Percentiles rank a stretch among this genome's conserved stretches.
Evolutionary conservation across 2,113 vertebrate species (phyloP).

Genomic region (Plestiodon gilberti): DNA sequence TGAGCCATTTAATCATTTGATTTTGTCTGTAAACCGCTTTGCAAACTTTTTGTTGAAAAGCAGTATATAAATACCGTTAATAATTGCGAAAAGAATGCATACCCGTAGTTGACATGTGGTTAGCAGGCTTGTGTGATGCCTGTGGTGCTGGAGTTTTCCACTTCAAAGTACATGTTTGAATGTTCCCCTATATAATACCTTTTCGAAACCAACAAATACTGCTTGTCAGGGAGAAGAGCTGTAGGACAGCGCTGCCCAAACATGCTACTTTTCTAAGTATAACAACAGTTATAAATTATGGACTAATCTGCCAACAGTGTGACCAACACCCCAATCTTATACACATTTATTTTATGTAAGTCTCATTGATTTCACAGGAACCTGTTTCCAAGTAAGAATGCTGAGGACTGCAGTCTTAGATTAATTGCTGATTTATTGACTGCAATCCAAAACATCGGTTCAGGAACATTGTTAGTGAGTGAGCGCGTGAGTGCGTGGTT

Average conservation of each 20-base stretch:
- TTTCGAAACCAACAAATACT: background rate
- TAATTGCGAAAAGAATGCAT: too few species aligned
- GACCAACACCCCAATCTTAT: conserved; percentile 5
- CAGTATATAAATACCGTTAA: too few species aligned
- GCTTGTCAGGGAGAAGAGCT: background rate
- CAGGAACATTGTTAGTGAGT: background rate
- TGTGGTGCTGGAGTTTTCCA: background rate
- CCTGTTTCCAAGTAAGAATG: background rate
- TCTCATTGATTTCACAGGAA: background rate
- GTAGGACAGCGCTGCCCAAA: background rate
- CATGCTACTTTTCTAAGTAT: conserved; percentile 1
- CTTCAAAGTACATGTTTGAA: too few species aligned
- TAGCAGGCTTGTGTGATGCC: background rate
- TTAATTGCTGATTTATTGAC: conserved; percentile 32
- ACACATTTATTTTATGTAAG: background rate
- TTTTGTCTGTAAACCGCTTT: too few species aligned
- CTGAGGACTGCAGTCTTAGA: conserved; percentile 2
- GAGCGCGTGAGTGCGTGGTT: background rate
- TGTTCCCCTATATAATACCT: background rate
- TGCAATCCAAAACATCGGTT: conserved; percentile 50
- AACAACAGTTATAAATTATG: conserved; percentile 50
- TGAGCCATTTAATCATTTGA: too few species aligned
- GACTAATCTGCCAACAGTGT: conserved; percentile 22
- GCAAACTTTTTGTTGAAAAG: too few species aligned
- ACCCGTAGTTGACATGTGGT: background rate